These are phyloP conservation scores for Phyto melanocephala DNA, from an alignment of 2,888 invertebrate species.

Conservation along the genomic window DNA sequence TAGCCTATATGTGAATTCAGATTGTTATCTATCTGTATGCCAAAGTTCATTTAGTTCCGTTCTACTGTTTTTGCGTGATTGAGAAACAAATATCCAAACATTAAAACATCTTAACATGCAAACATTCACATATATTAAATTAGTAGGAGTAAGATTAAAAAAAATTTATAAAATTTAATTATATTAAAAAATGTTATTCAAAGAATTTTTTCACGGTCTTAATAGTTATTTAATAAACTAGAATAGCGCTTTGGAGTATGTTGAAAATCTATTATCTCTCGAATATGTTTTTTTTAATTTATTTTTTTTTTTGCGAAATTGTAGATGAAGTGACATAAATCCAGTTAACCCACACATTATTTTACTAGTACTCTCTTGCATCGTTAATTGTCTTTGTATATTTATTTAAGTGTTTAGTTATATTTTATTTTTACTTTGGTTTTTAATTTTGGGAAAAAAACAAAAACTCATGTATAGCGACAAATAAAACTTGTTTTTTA, in stretches of 20 bases:
- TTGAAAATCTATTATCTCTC: constrained; percentile 17
- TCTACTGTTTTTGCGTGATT: too few relatives aligned
- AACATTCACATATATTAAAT: too few relatives aligned
- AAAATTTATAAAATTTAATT: too few relatives aligned
- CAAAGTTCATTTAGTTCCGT: too few relatives aligned
- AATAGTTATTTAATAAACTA: too few relatives aligned
- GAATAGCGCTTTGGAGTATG: not conserved
- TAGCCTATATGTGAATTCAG: too few relatives aligned
- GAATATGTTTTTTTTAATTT: constrained; percentile 6
- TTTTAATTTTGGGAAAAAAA: constrained; percentile 31
- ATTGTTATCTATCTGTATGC: too few relatives aligned
- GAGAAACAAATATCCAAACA: too few relatives aligned
- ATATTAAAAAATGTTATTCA: too few relatives aligned
- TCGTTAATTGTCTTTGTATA: constrained; percentile 30
- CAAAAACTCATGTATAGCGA: constrained; percentile 59
- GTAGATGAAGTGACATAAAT: constrained; percentile 58
- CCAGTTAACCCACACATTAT: constrained; percentile 66
- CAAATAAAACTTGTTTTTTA: constrained; percentile 67
- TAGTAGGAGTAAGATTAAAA: too few relatives aligned
- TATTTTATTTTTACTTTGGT: constrained; percentile 6
- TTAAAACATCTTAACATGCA: too few relatives aligned
- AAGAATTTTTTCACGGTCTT: too few relatives aligned
- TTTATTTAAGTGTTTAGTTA: constrained; percentile 25
- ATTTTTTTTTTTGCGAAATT: constrained; percentile 20
- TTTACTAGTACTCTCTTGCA: constrained; percentile 34